A percentile compares a stretch with the other conserved stretches of the same genome.
Evolutionary conservation across 2,888 invertebrate species (phyloP).

Genomic region (Heliconius cydno): DNA sequence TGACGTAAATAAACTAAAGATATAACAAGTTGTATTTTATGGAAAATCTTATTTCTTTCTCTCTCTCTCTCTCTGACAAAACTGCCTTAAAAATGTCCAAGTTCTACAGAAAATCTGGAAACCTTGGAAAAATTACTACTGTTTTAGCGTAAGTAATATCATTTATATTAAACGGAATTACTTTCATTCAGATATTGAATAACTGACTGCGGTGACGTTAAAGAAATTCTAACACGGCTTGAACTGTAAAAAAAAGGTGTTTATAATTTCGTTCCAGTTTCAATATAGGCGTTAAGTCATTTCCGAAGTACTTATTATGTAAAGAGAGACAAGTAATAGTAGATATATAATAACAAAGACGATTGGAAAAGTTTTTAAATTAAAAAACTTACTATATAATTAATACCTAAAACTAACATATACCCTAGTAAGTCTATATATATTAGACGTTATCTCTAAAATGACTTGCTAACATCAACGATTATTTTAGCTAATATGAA

Average conservation of each 20-base stretch:
- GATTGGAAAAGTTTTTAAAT: not conserved
- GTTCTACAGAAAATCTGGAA: too few species aligned
- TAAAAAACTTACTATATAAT: too few species aligned
- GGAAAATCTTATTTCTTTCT: too few species aligned
- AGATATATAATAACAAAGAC: not conserved
- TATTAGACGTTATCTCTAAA: too few species aligned
- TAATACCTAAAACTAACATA: not conserved
- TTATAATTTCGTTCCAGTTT: slow-evolving; percentile 17
- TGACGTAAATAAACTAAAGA: not conserved
- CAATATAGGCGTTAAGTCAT: slow-evolving; percentile 1
- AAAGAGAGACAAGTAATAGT: not conserved
- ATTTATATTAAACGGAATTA: not conserved
- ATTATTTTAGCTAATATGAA: not conserved
- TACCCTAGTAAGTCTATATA: not conserved
- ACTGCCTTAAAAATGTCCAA: too few species aligned
- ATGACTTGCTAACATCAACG: too few species aligned
- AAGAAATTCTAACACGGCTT: slow-evolving; percentile 2
- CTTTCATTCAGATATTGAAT: not conserved
- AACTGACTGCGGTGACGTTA: slow-evolving; percentile 4
- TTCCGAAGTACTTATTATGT: not conserved
- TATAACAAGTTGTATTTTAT: not conserved
- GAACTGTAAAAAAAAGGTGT: slow-evolving; percentile 4
- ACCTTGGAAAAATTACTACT: too few species aligned
- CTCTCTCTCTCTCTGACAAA: too few species aligned
- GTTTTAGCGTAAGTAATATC: not conserved